Evolutionary conservation across 2,113 vertebrate species (phyloP).

Genomic region (Sebastes schlegelii): DNA sequence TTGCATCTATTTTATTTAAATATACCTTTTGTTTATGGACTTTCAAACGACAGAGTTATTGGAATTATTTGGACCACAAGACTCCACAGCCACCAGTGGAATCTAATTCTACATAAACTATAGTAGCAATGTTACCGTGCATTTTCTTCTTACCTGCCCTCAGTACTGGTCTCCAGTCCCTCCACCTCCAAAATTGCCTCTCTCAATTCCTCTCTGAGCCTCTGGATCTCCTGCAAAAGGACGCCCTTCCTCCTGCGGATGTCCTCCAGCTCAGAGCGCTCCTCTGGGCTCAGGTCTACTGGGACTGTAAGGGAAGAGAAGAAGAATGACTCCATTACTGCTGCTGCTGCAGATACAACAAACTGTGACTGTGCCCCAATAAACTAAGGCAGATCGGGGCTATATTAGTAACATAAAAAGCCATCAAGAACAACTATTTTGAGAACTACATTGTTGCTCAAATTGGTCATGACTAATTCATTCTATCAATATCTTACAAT

Average conservation of each 20-base stretch:
- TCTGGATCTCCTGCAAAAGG: constrained; percentile 92
- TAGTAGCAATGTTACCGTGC: not conserved
- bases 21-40: no score
- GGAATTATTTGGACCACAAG: no score
- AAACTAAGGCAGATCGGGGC: not conserved
- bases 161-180: constrained; percentile 90
- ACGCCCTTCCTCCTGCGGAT: constrained; percentile 92
- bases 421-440: constrained; percentile 12
- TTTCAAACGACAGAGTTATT: no score
- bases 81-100: no score
- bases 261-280: constrained; percentile 93
- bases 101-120: no score
- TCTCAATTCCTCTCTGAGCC: constrained; percentile 90
- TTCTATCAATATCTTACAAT: constrained; percentile 5
- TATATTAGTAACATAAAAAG: constrained; percentile 10
- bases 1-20: no score
- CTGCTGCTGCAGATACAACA: constrained; percentile 26
- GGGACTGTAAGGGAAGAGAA: constrained; percentile 83
- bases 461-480: not conserved
- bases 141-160: constrained; percentile 88
- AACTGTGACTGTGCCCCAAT: constrained; percentile 26
- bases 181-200: constrained; percentile 94
- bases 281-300: constrained; percentile 92
- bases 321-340: constrained; percentile 46
- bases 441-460: constrained; percentile 22